Base-by-base conservation (phyloP, 2,888 invertebrate species). In the Synergus itoensis region DNA sequence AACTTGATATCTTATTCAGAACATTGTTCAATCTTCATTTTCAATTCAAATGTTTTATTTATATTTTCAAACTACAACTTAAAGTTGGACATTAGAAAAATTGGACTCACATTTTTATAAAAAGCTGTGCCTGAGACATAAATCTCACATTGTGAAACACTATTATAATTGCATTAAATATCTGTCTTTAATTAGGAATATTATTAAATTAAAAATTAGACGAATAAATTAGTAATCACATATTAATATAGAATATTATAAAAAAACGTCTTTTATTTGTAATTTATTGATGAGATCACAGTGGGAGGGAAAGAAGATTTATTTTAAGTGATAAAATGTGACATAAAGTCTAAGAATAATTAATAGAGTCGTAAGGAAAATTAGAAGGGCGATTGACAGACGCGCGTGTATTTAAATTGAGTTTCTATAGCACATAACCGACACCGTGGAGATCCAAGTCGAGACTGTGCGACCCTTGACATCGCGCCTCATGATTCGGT, bases 381-480 rank as follows among this genome's bases (percentile, higher is more conserved):
- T 41, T 40, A 41, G 41, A 18, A 18, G 4, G 18, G 18, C 9
- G 40, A 65, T 5, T 18, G 65, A 41, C 12, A 73, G 69, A 48
- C 48, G 36, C 69, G 69, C 28, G 36, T 18, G 40, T 64, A 18
- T 65, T 65, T 64, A 40, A 28, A 28, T 11, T n/a, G 41, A 43
- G 65, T 41, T 41, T 12, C 62, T 62, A 14, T 45, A 62, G 14
- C 4, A 7, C 48, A 73, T 28, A 73, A 73, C 73, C 28, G 28
- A 73, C 73, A 53, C 11, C 73, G 73, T 53, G 53, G 40, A 53
- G 73, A 53, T 73, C 36, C 36, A 73, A 73, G 73, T 53, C 53
- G 73, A 65, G 41, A 73, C 62, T 62, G 62, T 28, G 53, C 73
- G 28, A 73, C 73, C 73, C 73, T 73, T 73, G 73, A 73, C 73